Evolutionary conservation across 2,888 invertebrate species (phyloP), one percentile per base, ranked within the genome.

Genomic region (Sinhomidia bicolor): DNA sequence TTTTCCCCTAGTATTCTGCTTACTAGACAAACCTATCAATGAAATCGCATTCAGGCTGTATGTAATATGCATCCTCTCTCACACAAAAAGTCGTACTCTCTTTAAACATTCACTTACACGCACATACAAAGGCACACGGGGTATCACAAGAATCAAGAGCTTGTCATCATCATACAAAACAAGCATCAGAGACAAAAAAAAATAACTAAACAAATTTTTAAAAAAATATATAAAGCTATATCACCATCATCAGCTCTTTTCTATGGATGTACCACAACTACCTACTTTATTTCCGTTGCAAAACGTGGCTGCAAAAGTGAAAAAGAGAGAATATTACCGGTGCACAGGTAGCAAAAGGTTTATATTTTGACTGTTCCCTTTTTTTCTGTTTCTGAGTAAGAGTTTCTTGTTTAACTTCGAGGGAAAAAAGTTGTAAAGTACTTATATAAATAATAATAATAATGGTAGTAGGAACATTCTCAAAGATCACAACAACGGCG

Each of bases 11-110:
- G n/a, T 20, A 44, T 41, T 12, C 23, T 54, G n/a, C 65, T 79
- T 84, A 44, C 44, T 76, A 85, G 62, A 84, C 84, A 89, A 88
- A 88, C 87, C 81, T 81, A 74, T 74, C 81, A 71, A 76, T 85
- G 54, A 68, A 86, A 86, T 71, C 74, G 41, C 78, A 74, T 74
- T 51, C 41, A 47, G n/a, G n/a, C n/a, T n/a, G 71, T 71, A 71
- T 44, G 23, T 44, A 14, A 12, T 17, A 41, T 20, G 71, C 44
- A 71, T 20, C 65, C 32, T 60, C n/a, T n/a, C n/a, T n/a, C n/a
- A n/a, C n/a, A 26, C 54, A 4, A 78, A 47, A 51, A 54, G 78
- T 32, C 36, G n/a, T 65, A 32, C 12, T 65, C 36, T 65, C 47
- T 47, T 10, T 23, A 78, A 54, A 57, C 51, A 23, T 60, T 60